Base-by-base conservation (phyloP, 2,797 vertebrate species). In the Hybognathus amarus region DNA sequence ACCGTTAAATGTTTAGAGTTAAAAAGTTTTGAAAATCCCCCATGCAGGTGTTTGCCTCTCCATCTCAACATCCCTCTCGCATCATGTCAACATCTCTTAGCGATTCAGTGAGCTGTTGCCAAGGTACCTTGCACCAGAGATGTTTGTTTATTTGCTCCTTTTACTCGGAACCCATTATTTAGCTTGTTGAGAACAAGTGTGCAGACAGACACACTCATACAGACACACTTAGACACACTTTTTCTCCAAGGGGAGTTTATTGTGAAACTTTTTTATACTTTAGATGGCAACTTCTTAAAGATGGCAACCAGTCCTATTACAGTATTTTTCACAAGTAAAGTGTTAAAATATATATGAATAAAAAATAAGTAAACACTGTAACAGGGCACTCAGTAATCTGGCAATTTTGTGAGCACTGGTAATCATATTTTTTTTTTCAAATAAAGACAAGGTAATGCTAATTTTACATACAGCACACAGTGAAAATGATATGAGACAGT, bases 101-200 rank as follows among this genome's bases (percentile, higher is more conserved):
- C 20, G 54, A 78, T 83, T 77, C 64, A 83, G 7, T 77, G 40
- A 78, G 75, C 66, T 47, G 75, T 78, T 78, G 75, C 52, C 54
- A 71, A 83, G 52, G 54, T 63, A 83, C 30, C 64, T 68, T 70
- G 66, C 64, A 40, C 38, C 50, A 20, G 74, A 76, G 47, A 76
- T 82, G 47, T 77, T 77, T 76, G 63, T 74, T 83, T 83, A 59
- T 76, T 83, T 69, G 63, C 81, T 77, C 5, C 38, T 83, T 77
- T 77, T 69, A 77, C 64, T 61, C 71, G 24, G 17, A 84, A 54
- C 33, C 42, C 33, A 50, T 79, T 56, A 63, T 63, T 84, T 84
- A 79, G 74, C 67, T 71, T 73, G 63, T 77, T 83, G 73, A 56
- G 36, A 56, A 42, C 22, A 76, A 56, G 63, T 45, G 38, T 76